Evolutionary conservation across 2,888 invertebrate species (phyloP).

Genomic region (Drosophila aldrichi): DNA sequence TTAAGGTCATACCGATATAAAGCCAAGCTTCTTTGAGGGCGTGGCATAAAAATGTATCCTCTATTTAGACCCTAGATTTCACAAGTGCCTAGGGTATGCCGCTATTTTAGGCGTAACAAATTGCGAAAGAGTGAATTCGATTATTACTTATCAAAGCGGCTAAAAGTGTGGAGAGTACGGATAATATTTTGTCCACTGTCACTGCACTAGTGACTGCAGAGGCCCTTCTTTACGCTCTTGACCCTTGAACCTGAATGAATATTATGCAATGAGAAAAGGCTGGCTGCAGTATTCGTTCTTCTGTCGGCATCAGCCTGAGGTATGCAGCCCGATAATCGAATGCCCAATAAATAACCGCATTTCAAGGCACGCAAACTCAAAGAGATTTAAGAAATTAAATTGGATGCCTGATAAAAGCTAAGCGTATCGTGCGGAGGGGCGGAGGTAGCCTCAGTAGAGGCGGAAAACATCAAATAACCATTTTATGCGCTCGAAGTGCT

Average conservation of each 20-base stretch:
- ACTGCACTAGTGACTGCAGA: background rate
- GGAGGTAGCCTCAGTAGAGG: background rate
- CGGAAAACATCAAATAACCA: conserved; percentile 16
- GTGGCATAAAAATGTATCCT: no score
- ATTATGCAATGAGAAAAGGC: background rate
- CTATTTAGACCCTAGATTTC: background rate
- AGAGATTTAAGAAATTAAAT: conserved; percentile 2
- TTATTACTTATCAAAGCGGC: no score
- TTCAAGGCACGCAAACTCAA: background rate
- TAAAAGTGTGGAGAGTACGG: accelerated
- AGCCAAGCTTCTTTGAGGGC: no score
- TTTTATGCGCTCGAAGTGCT: conserved; percentile 20
- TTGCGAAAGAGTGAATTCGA: no score
- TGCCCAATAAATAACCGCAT: background rate
- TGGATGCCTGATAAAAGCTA: background rate
- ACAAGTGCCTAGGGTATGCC: no score
- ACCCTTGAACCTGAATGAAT: background rate
- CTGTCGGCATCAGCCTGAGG: background rate
- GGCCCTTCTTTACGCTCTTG: background rate
- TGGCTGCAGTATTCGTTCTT: background rate
- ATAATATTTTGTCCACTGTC: background rate
- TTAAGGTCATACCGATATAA: no score
- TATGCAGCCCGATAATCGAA: background rate
- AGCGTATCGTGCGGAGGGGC: no score
- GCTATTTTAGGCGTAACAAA: no score